Base-by-base conservation (phyloP, 2,888 invertebrate species). In the Anthophora plumipes region DNA sequence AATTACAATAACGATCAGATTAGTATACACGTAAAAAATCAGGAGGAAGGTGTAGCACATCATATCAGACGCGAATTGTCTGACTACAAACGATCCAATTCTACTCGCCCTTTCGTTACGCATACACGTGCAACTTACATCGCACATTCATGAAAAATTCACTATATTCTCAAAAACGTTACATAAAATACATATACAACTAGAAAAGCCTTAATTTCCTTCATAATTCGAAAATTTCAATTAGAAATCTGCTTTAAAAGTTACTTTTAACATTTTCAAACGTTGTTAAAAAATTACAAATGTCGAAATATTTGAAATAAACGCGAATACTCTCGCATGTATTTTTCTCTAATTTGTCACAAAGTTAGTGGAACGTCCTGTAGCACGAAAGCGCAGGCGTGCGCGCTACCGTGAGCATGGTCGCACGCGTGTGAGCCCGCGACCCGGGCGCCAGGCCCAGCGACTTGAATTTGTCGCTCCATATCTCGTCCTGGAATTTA, bases 391-490 rank as follows among this genome's bases (percentile, higher is more conserved):
- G 52, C 31, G 69, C 77, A 63, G 77, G 73, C 72, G 77, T 75
- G 82, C 63, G 52, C 52, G 80, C 79, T 73, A 80, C 77, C 69
- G 83, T 80, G 12, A 72, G 43, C 61, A 39, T 68, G 48, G 70
- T 31, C 60, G 61, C 71, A 57, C 70, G 74, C 76, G 55, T 63
- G 83, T 68, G 77, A 64, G 82, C 70, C 63, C 81, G 77, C 83
- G 79, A 77, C 66, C 78, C 57, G 84, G 81, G 84, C 88, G 86
- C 88, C 85, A 67, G 88, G 84, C 82, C 85, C 88, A 73, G 85
- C 84, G 89, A 90, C 89, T 88, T 89, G 89, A 91, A 91, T 91
- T 91, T 91, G 91, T 90, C 91, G 91, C 90, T 91, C 91, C 90
- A 91, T 91, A 91, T 91, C 91, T 90, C 87, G 88, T 85, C 85